Percentiles rank a stretch among this genome's conserved stretches.
Conservation (phyloP, 2,797 vertebrate genomes). For the Streptopelia turtur region DNA sequence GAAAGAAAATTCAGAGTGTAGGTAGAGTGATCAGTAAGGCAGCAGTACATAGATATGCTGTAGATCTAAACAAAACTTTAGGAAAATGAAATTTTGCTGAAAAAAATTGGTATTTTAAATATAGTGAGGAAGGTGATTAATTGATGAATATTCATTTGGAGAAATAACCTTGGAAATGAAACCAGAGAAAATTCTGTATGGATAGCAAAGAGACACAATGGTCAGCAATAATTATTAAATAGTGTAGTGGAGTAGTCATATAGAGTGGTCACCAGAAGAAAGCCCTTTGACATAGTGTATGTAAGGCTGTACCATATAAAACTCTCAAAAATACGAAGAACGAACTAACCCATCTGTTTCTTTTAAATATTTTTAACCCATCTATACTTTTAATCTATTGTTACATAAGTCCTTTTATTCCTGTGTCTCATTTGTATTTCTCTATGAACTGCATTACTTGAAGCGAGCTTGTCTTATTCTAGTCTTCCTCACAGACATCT, state of each 20-base stretch:
- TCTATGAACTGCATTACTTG: background rate
- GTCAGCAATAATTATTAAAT: background rate
- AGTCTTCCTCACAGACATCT: background rate
- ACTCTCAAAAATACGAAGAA: background rate
- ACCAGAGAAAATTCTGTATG: background rate
- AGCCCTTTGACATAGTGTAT: background rate
- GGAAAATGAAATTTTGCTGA: background rate
- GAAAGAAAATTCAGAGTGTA: background rate
- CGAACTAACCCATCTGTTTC: background rate
- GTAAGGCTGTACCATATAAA: background rate
- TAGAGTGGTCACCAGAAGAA: background rate
- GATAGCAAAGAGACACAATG: background rate
- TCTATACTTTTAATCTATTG: background rate
- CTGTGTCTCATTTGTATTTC: background rate
- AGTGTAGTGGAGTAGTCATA: background rate
- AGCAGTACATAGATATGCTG: background rate
- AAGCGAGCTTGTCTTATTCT: background rate
- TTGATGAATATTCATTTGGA: slow-evolving; percentile 15
- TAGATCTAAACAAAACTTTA: background rate
- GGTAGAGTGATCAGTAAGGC: background rate
- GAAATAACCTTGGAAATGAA: background rate
- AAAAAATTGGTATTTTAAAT: background rate
- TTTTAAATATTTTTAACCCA: background rate
- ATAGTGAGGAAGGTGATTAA: background rate
- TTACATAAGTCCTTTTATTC: background rate